Percentiles rank a stretch among this genome's conserved stretches.
Conservation (phyloP, 2,888 invertebrate genomes). For the Allygus modestus region DNA sequence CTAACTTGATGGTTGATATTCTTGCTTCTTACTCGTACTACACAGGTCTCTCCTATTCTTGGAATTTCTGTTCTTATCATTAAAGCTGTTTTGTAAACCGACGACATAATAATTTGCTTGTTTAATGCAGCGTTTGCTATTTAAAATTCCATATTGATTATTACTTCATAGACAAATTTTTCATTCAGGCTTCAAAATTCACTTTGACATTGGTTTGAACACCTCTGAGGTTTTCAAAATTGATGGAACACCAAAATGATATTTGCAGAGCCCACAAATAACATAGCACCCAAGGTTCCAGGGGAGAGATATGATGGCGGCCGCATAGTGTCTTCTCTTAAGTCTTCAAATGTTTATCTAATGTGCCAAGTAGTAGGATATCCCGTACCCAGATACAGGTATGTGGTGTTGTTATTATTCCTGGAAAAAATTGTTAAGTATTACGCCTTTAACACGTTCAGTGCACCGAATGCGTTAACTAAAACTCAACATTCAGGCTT, state of each 20-base stretch:
- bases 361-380: constrained; percentile 71
- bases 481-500: constrained; percentile 35
- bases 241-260: neutral
- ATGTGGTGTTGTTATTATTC: constrained; percentile 54
- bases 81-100: too few relatives aligned
- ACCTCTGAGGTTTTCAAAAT: neutral
- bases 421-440: neutral
- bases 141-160: too few relatives aligned
- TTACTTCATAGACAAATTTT: too few relatives aligned
- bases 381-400: constrained; percentile 73
- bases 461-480: neutral
- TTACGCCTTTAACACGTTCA: too few relatives aligned
- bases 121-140: too few relatives aligned
- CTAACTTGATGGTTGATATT: too few relatives aligned
- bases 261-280: constrained; percentile 81
- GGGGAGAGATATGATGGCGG: constrained; percentile 72
- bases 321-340: constrained; percentile 68
- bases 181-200: constrained; percentile 24
- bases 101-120: too few relatives aligned
- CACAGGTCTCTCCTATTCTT: too few relatives aligned
- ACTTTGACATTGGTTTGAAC: neutral
- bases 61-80: too few relatives aligned
- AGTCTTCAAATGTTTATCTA: constrained; percentile 69
- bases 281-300: constrained; percentile 76
- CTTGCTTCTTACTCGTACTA: too few relatives aligned